Percentiles rank a stretch among this genome's conserved stretches.
These are phyloP conservation scores for Anthopleura xanthogrammica DNA, from an alignment of 92 coral and sea anemone genomes.

Conservation along the genomic window DNA sequence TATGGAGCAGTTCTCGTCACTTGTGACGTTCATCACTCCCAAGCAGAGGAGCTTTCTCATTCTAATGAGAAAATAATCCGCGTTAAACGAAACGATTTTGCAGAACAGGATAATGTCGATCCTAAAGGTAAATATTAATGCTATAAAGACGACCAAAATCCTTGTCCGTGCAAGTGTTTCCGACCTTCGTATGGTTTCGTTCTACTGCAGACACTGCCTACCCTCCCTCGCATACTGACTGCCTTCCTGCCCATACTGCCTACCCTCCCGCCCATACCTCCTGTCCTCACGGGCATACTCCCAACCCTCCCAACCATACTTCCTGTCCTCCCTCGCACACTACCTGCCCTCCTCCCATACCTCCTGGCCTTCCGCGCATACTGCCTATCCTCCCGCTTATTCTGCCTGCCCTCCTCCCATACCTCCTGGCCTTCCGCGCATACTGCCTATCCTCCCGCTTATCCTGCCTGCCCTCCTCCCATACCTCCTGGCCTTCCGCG, in stretches of 20 bases:
- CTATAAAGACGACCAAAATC: not conserved
- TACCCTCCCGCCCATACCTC: too few species aligned
- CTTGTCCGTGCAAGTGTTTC: not conserved
- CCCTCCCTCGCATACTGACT: not conserved
- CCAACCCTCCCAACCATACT: too few species aligned
- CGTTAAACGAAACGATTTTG: slow-evolving; percentile 14
- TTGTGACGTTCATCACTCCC: slow-evolving; percentile 17
- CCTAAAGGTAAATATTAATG: not conserved
- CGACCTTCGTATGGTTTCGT: not conserved
- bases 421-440: too few species aligned
- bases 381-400: too few species aligned
- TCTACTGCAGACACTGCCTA: not conserved
- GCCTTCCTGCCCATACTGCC: not conserved
- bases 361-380: too few species aligned
- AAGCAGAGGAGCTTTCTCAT: slow-evolving; percentile 17
- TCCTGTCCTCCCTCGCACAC: not conserved
- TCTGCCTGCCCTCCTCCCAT: too few species aligned
- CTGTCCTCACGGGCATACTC: too few species aligned
- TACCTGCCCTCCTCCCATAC: too few species aligned
- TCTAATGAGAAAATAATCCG: slow-evolving; percentile 5
- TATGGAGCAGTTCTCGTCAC: slow-evolving; percentile 29
- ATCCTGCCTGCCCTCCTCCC: not conserved
- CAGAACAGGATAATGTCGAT: not conserved
- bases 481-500: too few species aligned
- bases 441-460: too few species aligned